Evolutionary conservation across 1,140 invertebrate genomes (phyloP).

Genomic region (Drosophila azteca): DNA sequence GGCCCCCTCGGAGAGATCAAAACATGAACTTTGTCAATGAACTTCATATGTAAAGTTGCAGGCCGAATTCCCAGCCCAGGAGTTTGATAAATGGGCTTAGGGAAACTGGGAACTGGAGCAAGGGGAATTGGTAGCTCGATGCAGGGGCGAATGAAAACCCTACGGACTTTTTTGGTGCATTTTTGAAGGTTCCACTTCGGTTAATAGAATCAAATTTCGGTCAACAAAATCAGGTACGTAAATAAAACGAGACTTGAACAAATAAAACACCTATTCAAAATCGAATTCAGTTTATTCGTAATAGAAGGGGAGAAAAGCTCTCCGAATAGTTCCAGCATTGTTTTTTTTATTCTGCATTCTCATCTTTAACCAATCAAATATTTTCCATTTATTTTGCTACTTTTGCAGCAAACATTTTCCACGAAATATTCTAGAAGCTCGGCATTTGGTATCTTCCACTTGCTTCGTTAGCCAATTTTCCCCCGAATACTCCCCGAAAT

Average conservation of each 20-base stretch:
- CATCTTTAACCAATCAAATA: too few relatives aligned
- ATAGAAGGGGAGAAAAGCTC: too few relatives aligned
- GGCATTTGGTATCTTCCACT: background rate
- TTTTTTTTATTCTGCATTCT: too few relatives aligned
- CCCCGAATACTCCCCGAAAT: background rate
- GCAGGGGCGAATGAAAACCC: background rate
- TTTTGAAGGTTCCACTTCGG: too few relatives aligned
- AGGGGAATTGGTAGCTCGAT: slow-evolving; percentile 7
- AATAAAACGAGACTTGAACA: background rate
- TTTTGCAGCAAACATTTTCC: background rate
- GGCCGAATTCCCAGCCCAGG: slow-evolving; percentile 4
- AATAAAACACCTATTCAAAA: too few relatives aligned
- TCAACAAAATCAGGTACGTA: background rate
- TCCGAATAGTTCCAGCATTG: too few relatives aligned
- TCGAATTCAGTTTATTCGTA: background rate
- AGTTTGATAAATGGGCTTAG: slow-evolving; percentile 38
- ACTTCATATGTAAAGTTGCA: slow-evolving; percentile 54
- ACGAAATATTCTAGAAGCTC: background rate
- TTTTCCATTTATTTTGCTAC: background rate
- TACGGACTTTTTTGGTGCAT: background rate
- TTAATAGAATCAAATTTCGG: background rate
- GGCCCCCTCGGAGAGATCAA: slow-evolving; percentile 63
- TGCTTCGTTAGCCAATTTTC: background rate
- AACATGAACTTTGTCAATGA: slow-evolving; percentile 75
- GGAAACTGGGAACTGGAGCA: slow-evolving; percentile 27